phyloP scores from a whole-genome alignment of 2,113 vertebrate species.

The Brienomyrus longianalis region DNA sequence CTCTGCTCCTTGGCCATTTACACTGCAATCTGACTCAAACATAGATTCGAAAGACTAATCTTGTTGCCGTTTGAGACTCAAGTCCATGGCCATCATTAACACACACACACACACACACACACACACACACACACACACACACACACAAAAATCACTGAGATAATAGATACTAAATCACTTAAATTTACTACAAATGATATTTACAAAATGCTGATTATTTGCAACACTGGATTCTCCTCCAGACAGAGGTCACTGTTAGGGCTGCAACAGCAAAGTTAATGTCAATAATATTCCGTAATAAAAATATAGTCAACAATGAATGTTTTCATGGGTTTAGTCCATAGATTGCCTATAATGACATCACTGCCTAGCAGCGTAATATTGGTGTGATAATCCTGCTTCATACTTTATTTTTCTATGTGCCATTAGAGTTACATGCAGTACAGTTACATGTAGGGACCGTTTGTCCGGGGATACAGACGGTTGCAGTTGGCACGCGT shows the following conservation, averaged over 20 bases:
- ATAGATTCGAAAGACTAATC: background rate
- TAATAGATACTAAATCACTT: background rate
- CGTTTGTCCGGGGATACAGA: background rate
- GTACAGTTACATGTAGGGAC: background rate
- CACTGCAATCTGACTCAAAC: background rate
- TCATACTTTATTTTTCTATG: background rate
- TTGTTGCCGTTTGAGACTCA: background rate
- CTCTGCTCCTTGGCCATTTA: background rate
- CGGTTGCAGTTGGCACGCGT: rapidly evolving
- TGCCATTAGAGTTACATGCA: background rate
- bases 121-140: no score
- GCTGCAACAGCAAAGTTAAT: background rate
- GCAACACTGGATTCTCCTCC: background rate
- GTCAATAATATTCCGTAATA: background rate
- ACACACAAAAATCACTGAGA: background rate
- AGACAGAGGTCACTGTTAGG: background rate
- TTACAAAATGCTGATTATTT: no score
- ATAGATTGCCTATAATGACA: background rate
- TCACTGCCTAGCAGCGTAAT: background rate
- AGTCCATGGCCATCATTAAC: background rate
- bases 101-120: background rate
- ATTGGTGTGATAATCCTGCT: background rate
- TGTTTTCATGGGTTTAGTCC: background rate
- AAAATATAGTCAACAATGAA: background rate
- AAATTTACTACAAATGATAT: background rate